Conservation (phyloP, 2,113 vertebrate genomes). For the Microtus oregoni region DNA sequence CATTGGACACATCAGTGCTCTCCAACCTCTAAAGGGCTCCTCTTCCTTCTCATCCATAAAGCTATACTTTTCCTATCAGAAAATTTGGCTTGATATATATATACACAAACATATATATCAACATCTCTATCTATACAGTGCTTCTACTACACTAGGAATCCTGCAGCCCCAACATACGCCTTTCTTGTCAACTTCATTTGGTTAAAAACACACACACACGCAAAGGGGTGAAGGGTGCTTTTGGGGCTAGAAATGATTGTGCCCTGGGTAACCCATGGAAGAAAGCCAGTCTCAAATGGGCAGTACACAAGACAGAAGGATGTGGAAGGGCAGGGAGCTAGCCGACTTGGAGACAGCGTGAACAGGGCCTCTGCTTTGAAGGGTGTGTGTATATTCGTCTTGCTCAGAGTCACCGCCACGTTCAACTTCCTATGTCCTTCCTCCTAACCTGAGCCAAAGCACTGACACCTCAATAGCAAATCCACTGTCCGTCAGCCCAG, state of each 20-base stretch:
- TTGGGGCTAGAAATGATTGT: slow-evolving; percentile 80
- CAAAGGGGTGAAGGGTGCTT: slow-evolving; percentile 75
- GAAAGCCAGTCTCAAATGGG: slow-evolving; percentile 70
- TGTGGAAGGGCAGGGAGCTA: background rate
- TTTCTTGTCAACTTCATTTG: slow-evolving; percentile 83
- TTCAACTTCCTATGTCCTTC: slow-evolving; percentile 71
- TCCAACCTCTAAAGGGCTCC: slow-evolving; percentile 78
- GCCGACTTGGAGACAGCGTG: slow-evolving; percentile 8
- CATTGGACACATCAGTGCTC: slow-evolving; percentile 33
- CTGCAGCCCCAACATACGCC: slow-evolving; percentile 75
- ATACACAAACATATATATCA: slow-evolving; percentile 79
- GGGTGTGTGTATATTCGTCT: slow-evolving; percentile 58
- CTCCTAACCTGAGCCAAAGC: slow-evolving; percentile 75
- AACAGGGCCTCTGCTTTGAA: slow-evolving; percentile 31
- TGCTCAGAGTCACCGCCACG: slow-evolving; percentile 67
- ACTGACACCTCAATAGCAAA: background rate
- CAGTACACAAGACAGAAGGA: background rate
- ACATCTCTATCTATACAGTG: slow-evolving; percentile 85
- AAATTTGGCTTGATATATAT: slow-evolving; percentile 86
- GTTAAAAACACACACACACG: slow-evolving; percentile 79
- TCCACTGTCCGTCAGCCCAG: background rate
- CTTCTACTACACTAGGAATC: slow-evolving; percentile 83
- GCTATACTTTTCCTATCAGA: slow-evolving; percentile 87
- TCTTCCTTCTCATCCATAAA: slow-evolving; percentile 84
- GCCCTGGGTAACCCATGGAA: slow-evolving; percentile 78